Evolutionary conservation across 2,113 vertebrate species (phyloP), one percentile per base, ranked within the genome.

Genomic region (Cottus gobio): DNA sequence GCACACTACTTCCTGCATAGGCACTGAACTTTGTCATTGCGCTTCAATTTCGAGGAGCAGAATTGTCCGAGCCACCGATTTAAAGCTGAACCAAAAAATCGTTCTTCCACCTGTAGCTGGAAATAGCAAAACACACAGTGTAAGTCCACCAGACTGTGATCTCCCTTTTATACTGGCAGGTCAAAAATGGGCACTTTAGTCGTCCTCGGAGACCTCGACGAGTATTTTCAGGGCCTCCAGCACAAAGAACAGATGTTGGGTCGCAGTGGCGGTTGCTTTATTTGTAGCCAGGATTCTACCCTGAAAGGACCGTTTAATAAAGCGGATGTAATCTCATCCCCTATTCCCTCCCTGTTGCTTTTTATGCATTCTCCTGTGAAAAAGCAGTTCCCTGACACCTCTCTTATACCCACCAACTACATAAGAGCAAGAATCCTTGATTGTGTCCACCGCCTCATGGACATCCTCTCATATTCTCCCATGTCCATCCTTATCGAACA

Each of bases 271-370:
- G 77, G 22, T 28, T 13, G 30, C 8, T 78, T 80, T 20, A 75
- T 78, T 77, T 84, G 73, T 63, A 58, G 68, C 56, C 67, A 39
- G 57, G 67, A 73, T 64, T 36, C 44, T 22, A 52, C 4, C 50
- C 39, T 60, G 67, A 71, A 70, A 67, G 76, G 48, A 63, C 20
- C 39, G 46, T 80, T 77, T 77, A 31, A 66, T 61, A 46, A 58
- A 50, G 57, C 57, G n/a, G 46, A 50, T 42, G 1, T 74, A 80
- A 62, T 71, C 70, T 62, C 72, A 56, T 39, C 28, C 34, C 31
- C 30, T 46, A 67, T 70, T 61, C 30, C 34, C 50, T 69, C 34
- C 36, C 18, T 54, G 24, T 81, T 13, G 66, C 20, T 58, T 71
- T 71, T 71, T 75, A 75, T 1, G 1, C 54, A 67, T 31, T 77